Evolutionary conservation across 2,113 vertebrate species (phyloP), one percentile per base, ranked within the genome.

Genomic region (Campylomormyrus tamandua): DNA sequence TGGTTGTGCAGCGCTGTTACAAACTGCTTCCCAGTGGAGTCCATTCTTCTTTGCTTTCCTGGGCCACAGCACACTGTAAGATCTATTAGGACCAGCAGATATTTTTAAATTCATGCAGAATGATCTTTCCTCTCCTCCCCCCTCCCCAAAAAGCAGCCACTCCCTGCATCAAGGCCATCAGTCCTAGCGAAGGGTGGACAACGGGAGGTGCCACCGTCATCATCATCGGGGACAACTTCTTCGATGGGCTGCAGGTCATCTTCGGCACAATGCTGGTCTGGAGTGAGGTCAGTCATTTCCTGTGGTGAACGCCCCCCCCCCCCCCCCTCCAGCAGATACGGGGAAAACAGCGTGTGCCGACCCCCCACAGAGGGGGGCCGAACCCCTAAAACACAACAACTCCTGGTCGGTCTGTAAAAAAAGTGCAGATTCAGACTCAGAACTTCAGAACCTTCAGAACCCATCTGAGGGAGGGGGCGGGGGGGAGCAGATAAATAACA

Each of bases 81-180:
- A 27, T 24, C 45, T 50, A 2, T 35, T 77, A 6, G 15, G 31
- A 77, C 13, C 70, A 39, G 70, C 70, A 15, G 21, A 88, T 17
- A 62, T 17, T 49, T 27, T 17, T 17, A 39, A 15, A 89, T 46
- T 87, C 1, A 87, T 58, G 11, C 56, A 50, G 13, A 42, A 27
- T 74, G 77, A 35, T 46, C 15, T 87, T 11, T 45, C 87, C 50
- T 31, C 49, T 35, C 10, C 48, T 53, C 48, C 31, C 49, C 49
- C 27, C 48, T 87, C 13, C 3, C 85, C 31, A 10, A 50, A 96
- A 97, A 97, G 96, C 96, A 97, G 96, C 96, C 95, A 98, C 98
- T 93, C 98, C 98, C 93, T 98, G 98, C 97, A 98, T 99, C 96
- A 99, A 99, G 97, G 98, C 98, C 95, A 99, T 99, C 96, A 99